Conservation (phyloP, 2,888 invertebrate species). For the Reticulitermes lucifugus region DNA sequence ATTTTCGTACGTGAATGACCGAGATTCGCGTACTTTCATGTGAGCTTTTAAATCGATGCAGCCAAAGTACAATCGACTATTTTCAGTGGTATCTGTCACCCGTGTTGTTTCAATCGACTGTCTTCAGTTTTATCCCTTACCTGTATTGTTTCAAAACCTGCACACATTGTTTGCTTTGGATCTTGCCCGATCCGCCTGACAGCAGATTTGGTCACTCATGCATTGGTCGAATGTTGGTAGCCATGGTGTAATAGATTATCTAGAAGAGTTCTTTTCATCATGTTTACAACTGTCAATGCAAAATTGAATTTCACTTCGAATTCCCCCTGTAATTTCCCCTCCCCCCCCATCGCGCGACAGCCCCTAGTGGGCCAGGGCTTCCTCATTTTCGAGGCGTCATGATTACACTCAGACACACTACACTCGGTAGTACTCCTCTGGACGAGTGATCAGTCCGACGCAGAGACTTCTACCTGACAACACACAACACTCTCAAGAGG, state of each 20-base stretch:
- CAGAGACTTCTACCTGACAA: too few species aligned
- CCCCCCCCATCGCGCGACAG: too few species aligned
- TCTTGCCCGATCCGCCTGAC: neutral
- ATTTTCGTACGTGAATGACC: neutral
- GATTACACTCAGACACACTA: too few species aligned
- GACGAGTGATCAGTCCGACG: too few species aligned
- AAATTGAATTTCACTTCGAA: too few species aligned
- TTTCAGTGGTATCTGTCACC: neutral
- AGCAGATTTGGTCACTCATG: neutral
- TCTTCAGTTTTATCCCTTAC: neutral
- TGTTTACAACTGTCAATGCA: too few species aligned
- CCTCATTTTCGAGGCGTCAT: too few species aligned
- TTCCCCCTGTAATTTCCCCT: too few species aligned
- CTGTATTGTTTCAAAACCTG: neutral
- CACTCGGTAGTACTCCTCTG: too few species aligned
- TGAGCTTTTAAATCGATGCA: neutral
- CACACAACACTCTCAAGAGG: too few species aligned
- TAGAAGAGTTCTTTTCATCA: neutral
- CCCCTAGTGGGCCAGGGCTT: too few species aligned
- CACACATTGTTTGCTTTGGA: neutral
- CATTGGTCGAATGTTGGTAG: neutral
- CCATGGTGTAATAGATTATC: neutral
- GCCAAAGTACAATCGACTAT: neutral
- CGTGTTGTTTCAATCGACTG: neutral
- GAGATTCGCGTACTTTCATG: neutral